These are phyloP conservation scores for Ametastegia equiseti DNA, from an alignment of 2,888 invertebrate species.

Conservation along the genomic window DNA sequence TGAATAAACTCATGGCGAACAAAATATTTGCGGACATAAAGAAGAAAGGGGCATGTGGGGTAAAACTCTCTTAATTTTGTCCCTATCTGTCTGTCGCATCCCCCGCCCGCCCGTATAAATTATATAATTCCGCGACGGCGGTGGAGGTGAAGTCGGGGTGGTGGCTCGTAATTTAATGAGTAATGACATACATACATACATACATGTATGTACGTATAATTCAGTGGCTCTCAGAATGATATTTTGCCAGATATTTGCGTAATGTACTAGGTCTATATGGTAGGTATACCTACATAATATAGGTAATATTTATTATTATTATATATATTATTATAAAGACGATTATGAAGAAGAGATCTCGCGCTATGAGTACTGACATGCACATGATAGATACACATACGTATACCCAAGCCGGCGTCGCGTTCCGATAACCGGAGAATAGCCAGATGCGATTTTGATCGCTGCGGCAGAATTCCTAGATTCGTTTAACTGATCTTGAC, in stretches of 20 bases:
- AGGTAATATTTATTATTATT: not conserved
- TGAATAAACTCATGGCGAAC: too few species aligned
- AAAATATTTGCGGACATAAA: not conserved
- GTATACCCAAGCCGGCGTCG: not conserved
- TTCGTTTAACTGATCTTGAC: slow-evolving; percentile 27
- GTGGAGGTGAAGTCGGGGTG: not conserved
- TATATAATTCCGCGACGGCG: not conserved
- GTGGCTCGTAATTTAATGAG: slow-evolving; percentile 17
- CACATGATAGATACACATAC: not conserved
- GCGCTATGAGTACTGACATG: too few species aligned
- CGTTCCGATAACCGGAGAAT: slow-evolving; percentile 17
- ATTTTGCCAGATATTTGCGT: too few species aligned
- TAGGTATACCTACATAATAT: not conserved
- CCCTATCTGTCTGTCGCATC: not conserved
- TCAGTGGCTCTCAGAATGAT: slow-evolving; percentile 28
- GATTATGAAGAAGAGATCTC: too few species aligned
- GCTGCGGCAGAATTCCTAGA: not conserved
- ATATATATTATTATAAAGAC: too few species aligned
- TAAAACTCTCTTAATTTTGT: not conserved
- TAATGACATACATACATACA: slow-evolving; percentile 32
- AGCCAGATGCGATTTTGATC: slow-evolving; percentile 25
- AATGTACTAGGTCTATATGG: not conserved
- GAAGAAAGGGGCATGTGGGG: not conserved
- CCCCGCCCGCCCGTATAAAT: slow-evolving; percentile 2
- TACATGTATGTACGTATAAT: slow-evolving; percentile 1